Conservation (phyloP, 2,113 vertebrate species). For the Mustelus asterias region DNA sequence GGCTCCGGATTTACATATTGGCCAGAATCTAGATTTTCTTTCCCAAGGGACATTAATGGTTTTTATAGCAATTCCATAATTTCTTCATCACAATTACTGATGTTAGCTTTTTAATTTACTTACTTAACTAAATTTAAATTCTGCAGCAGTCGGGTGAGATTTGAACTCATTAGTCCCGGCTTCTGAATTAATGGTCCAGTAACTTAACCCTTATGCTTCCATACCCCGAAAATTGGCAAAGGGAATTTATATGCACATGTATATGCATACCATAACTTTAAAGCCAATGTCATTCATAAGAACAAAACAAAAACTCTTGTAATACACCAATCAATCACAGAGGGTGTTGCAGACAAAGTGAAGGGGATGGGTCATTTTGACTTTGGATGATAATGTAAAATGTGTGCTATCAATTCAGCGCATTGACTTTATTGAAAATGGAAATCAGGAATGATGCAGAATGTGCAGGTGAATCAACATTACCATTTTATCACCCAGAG, state of each 20-base stretch:
- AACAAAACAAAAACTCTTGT: background rate
- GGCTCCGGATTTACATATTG: too few species aligned
- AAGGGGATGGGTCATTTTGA: background rate
- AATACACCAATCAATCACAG: background rate
- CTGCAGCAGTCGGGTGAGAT: too few species aligned
- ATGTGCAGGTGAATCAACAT: background rate
- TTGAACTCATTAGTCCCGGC: too few species aligned
- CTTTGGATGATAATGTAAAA: background rate
- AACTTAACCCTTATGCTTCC: too few species aligned
- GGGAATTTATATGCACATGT: background rate
- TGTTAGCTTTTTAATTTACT: too few species aligned
- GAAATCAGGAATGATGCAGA: background rate
- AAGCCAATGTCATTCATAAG: background rate
- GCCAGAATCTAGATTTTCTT: too few species aligned
- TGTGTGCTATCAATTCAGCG: background rate
- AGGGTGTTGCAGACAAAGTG: background rate
- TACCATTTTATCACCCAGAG: background rate
- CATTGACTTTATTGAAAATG: background rate
- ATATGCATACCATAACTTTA: background rate
- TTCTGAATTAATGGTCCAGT: too few species aligned
- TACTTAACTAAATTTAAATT: too few species aligned
- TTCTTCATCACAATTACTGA: too few species aligned
- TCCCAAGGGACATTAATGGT: too few species aligned
- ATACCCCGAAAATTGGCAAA: too few species aligned
- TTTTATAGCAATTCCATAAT: too few species aligned